Base-by-base conservation (phyloP, 2,888 invertebrate species). In the Dorcus hopei region DNA sequence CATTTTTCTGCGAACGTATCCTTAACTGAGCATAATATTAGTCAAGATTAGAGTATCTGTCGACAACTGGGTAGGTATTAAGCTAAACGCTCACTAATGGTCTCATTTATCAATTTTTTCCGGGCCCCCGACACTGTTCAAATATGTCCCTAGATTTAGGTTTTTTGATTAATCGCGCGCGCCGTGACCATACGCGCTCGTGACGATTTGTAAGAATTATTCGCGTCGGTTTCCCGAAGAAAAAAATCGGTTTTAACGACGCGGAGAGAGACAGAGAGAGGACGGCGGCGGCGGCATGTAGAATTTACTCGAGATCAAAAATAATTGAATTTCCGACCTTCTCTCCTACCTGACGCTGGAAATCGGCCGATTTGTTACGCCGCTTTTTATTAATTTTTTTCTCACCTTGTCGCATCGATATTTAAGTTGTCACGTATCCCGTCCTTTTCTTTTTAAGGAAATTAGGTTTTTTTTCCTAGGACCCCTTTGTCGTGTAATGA, bases 91-190 rank as follows among this genome's bases (percentile, higher is more conserved):
- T 68, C 68, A 68, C 72, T 74, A 74, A 74, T 72, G 73, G 71
- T 63, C 64, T 70, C 67, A 72, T 73, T 74, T 74, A 71, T 74
- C 73, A 74, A 67, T 70, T 72, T 71, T 72, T 74, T 72, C 72
- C 50, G 49, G 49, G 38, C 49, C 40, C 39, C 50, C 39, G 50
- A 39, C 39, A 39, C 40, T 50, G 50, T 50, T 50, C 50, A 50
- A 50, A 50, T 39, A 50, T 50, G 50, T 50, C 40, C 50, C 40
- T 11, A 50, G 50, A 50, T 50, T 50, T 50, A 39, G 50, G 16
- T 23, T 58, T 57, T 54, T 54, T 63, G 63, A 63, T 63, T 63
- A 61, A 63, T 63, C 26, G 61, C 50, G 40, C 23, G 54, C 39
- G 59, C 58, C 54, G 59, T 59, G 61, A 58, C 61, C 61, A 59